These are phyloP conservation scores for Melanotaenia nigrans DNA, from an alignment of 2,797 vertebrate genomes.

Conservation along the genomic window DNA sequence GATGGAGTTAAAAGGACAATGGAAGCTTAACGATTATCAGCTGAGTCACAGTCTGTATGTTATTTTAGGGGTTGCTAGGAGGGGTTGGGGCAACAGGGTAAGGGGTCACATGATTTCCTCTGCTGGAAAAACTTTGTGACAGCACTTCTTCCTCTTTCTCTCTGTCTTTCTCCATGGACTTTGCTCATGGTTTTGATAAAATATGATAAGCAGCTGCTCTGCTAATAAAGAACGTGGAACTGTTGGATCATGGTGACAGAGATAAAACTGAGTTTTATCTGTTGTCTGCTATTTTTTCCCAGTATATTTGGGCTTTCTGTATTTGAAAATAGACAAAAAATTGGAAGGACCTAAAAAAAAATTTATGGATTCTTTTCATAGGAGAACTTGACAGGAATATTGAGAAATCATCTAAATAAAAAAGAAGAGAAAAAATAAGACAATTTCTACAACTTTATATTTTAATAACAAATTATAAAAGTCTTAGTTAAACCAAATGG, in stretches of 20 bases:
- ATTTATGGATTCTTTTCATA: neutral
- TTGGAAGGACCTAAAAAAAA: neutral
- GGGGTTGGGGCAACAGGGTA: neutral
- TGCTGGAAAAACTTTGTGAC: constrained; percentile 27
- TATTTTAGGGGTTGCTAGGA: constrained; percentile 34
- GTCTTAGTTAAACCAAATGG: too few relatives aligned
- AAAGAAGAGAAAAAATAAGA: too few relatives aligned
- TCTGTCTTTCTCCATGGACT: constrained; percentile 4
- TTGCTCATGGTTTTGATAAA: constrained; percentile 18
- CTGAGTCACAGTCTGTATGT: constrained; percentile 36
- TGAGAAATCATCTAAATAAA: too few relatives aligned
- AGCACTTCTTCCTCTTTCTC: neutral
- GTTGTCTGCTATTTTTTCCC: neutral
- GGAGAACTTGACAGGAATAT: neutral
- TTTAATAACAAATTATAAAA: too few relatives aligned
- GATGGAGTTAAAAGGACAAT: neutral
- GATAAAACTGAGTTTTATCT: neutral
- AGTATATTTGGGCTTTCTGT: neutral
- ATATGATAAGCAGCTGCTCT: constrained; percentile 52
- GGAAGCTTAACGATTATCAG: constrained; percentile 17
- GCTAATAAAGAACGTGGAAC: neutral
- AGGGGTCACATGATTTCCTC: constrained; percentile 42
- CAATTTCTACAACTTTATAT: too few relatives aligned
- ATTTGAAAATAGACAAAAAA: neutral
- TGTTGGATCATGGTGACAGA: neutral